These are phyloP conservation scores for Drosophila parabipectinata DNA, from an alignment of 1,140 invertebrate genomes.

Conservation along the genomic window DNA sequence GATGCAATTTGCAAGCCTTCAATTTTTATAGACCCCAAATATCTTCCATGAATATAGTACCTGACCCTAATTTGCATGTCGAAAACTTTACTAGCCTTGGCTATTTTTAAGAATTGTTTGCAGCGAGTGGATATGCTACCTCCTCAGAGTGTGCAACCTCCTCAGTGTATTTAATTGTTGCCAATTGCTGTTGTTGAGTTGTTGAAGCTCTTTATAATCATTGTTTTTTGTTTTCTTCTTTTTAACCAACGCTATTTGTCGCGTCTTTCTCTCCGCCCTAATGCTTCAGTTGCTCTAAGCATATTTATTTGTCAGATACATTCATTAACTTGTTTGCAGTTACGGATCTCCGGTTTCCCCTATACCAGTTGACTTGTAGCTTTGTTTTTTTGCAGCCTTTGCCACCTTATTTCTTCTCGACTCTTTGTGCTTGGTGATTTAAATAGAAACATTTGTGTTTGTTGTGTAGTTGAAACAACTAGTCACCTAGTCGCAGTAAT, in stretches of 20 bases:
- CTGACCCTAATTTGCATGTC: no score
- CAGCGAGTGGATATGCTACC: no score
- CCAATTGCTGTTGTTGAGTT: constrained; percentile 68
- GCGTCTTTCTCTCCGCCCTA: constrained; percentile 30
- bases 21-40: no score
- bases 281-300: constrained; percentile 47
- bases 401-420: constrained; percentile 34
- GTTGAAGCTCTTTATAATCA: constrained; percentile 77
- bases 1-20: no score
- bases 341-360: constrained; percentile 18
- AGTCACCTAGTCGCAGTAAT: constrained; percentile 6
- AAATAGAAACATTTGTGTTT: no score
- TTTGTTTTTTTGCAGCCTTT: constrained; percentile 46
- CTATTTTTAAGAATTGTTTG: no score
- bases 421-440: no score
- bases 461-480: no score
- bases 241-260: constrained; percentile 67
- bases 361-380: constrained; percentile 60
- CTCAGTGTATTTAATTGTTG: constrained; percentile 76
- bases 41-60: no score
- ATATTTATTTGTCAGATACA: constrained; percentile 77
- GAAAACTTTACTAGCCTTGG: no score
- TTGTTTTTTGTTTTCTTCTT: constrained; percentile 56
- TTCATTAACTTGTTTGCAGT: constrained; percentile 77
- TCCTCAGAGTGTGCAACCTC: not conserved